Evolutionary conservation across 2,888 invertebrate species (phyloP), one percentile per base, ranked within the genome.

Genomic region (Carpatolechia fugitivella): DNA sequence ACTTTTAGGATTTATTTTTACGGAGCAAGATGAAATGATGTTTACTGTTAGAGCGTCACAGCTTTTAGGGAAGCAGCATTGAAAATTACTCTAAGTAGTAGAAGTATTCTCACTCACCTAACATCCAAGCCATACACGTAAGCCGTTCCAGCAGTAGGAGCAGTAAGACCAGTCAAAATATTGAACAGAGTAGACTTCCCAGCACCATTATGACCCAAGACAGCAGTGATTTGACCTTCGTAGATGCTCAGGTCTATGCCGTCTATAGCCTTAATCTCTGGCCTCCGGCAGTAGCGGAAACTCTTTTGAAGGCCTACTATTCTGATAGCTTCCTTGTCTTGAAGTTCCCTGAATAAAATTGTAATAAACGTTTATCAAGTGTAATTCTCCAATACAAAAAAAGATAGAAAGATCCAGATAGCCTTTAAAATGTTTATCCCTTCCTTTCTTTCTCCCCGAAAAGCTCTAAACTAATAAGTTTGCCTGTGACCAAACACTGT

Each of bases 101-200:
- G n/a, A n/a, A n/a, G n/a, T n/a, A 38, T 8, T 16, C 11, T 3
- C 14, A 52, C 78, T 75, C 68, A 93, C 91, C 94, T 91, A 47
- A 95, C 94, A 74, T 95, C 95, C 69, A 95, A 91, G 8, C 95
- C 95, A 69, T 94, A 95, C 20, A 95, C 93, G 63, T 93, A 93
- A 0, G 95, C 95, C 0, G 94, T 94, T 0, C 95, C 95, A 58
- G 93, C 91, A 0, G 94, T 93, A 0, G 95, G 95, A 1, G 94
- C 86, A 0, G 95, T 94, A n/a, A 95, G 76, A 0, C 97, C 97
- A 1, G 96, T 96, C 14, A 97, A 81, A 62, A 97, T 96, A 68
- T 96, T 96, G 74, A 97, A 95, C 7, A 96, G 85, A 0, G 96
- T 96, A 0, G 96, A 96, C 80, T 97, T 97, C 4, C 97, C 97